Evolutionary conservation across 2,113 vertebrate species (phyloP).

Genomic region (Megaptera novaeangliae): DNA sequence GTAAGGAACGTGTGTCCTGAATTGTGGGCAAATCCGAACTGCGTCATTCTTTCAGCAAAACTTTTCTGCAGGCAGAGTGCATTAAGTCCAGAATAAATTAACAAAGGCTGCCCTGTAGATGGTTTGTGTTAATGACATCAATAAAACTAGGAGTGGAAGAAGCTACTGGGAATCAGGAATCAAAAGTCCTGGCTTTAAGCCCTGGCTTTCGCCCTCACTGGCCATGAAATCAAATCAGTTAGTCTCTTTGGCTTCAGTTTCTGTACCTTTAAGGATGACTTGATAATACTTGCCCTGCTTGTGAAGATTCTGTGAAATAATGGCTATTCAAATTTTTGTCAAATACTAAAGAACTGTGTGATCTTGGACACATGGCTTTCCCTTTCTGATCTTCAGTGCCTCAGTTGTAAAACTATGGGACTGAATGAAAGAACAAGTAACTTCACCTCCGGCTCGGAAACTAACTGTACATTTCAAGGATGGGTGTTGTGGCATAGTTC

Average conservation of each 20-base stretch:
- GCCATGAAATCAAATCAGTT: neutral
- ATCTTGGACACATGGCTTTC: neutral
- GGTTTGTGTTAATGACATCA: neutral
- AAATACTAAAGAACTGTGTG: neutral
- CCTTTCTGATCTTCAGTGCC: neutral
- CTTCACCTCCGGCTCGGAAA: neutral
- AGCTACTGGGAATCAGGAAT: neutral
- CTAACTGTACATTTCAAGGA: neutral
- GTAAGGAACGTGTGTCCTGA: neutral
- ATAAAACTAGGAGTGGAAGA: neutral
- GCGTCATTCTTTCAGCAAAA: neutral
- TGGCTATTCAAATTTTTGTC: neutral
- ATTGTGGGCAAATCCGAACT: neutral
- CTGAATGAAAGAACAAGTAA: neutral
- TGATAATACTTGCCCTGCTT: neutral
- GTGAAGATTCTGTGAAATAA: neutral
- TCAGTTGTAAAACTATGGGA: neutral
- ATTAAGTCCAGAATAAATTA: neutral
- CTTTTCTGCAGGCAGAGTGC: neutral
- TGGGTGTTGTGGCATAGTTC: neutral
- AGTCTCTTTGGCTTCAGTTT: neutral
- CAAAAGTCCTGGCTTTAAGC: neutral
- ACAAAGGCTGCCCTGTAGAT: neutral
- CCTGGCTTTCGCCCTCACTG: neutral
- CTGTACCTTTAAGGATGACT: neutral